phyloP scores from a whole-genome alignment of 2,113 vertebrate genomes.

The Amblyopsis rosae region DNA sequence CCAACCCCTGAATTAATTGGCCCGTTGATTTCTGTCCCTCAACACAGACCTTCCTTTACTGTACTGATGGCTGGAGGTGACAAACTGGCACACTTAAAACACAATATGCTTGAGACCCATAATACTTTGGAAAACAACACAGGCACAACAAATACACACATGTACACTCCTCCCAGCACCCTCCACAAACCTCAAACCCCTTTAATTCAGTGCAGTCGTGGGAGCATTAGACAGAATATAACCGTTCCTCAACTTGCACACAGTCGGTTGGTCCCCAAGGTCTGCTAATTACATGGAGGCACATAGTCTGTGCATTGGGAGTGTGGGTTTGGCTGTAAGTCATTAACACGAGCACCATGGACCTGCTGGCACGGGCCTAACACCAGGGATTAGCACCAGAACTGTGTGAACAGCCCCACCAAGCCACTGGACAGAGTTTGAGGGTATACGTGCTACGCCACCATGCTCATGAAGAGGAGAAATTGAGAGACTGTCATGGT shows the following conservation, averaged over 20 bases:
- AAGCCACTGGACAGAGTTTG: no score
- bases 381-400: conserved; percentile 52
- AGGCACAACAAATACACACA: conserved; percentile 10
- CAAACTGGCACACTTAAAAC: conserved; percentile 16
- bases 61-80: conserved; percentile 11
- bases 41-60: conserved; percentile 5
- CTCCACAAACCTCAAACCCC: no score
- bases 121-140: conserved; percentile 10
- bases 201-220: conserved; percentile 43
- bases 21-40: conserved; percentile 13
- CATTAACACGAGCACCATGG: conserved; percentile 45
- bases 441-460: conserved; percentile 18
- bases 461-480: conserved; percentile 15
- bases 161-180: conserved; percentile 30
- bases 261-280: conserved; percentile 44
- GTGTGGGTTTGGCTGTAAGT: conserved; percentile 42
- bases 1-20: conserved; percentile 30
- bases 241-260: conserved; percentile 49
- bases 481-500: conserved; percentile 33
- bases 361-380: conserved; percentile 53
- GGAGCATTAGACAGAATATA: conserved; percentile 56
- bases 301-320: conserved; percentile 41
- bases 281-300: conserved; percentile 60
- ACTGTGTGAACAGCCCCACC: neutral
- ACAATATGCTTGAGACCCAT: conserved; percentile 3